Evolutionary conservation across 2,888 invertebrate species (phyloP).

Genomic region (Malthinus flaveolus): DNA sequence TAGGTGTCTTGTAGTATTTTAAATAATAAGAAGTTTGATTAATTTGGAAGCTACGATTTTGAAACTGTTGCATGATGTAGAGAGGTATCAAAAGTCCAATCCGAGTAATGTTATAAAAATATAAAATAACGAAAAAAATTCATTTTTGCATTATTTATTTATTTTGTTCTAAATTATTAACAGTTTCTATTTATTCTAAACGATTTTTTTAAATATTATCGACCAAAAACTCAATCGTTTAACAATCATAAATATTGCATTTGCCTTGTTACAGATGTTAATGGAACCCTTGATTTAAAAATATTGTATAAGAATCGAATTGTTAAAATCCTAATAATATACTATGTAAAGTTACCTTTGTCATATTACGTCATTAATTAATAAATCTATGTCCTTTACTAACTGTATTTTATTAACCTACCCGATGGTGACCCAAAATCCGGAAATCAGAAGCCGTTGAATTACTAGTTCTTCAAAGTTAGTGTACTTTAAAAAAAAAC

Average conservation of each 20-base stretch:
- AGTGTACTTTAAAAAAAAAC: too few species aligned
- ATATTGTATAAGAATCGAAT: constrained; percentile 33
- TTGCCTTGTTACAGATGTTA: constrained; percentile 47
- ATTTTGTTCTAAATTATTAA: not conserved
- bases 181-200: not conserved
- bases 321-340: constrained; percentile 46
- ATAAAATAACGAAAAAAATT: not conserved
- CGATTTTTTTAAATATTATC: constrained; percentile 21
- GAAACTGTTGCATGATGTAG: not conserved
- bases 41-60: not conserved
- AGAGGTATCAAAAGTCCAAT: constrained; percentile 1
- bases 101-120: not conserved
- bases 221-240: constrained; percentile 41
- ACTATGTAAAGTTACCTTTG: constrained; percentile 50
- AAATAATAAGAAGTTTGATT: too few species aligned
- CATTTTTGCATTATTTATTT: too few species aligned
- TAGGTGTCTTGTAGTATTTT: not conserved
- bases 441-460: too few species aligned
- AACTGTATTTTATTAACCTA: constrained; percentile 31
- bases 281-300: constrained; percentile 29
- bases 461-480: too few species aligned
- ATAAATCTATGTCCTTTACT: constrained; percentile 52
- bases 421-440: too few species aligned
- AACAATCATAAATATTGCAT: constrained; percentile 46
- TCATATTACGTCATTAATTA: constrained; percentile 49